Conservation (phyloP, 2,888 invertebrate species). For the Phaonia tiefii region DNA sequence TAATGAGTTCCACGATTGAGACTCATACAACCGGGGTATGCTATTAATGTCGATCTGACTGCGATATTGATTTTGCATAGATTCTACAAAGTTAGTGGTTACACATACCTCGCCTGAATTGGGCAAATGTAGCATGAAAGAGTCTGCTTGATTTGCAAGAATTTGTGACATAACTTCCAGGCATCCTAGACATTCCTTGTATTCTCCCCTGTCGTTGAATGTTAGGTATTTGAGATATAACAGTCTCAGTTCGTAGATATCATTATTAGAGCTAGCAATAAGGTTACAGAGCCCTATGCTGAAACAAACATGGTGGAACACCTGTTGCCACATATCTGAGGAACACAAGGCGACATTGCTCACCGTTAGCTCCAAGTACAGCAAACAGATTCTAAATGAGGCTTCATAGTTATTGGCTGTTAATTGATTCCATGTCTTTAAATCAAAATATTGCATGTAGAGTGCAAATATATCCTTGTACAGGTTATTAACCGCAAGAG, state of each 20-base stretch:
- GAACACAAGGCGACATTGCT: not conserved
- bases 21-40: constrained; percentile 62
- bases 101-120: constrained; percentile 53
- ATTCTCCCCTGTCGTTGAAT: constrained; percentile 33
- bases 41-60: constrained; percentile 65
- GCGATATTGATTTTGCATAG: constrained; percentile 31
- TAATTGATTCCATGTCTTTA: constrained; percentile 48
- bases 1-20: constrained; percentile 61
- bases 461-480: constrained; percentile 72
- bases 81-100: constrained; percentile 30
- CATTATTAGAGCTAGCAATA: not conserved
- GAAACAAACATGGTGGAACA: constrained; percentile 50
- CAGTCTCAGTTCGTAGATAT: constrained; percentile 52
- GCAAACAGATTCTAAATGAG: constrained; percentile 38
- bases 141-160: not conserved
- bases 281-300: constrained; percentile 33
- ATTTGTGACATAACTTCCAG: constrained; percentile 47
- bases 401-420: constrained; percentile 34
- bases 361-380: constrained; percentile 45
- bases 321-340: constrained; percentile 36
- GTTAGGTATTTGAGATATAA: constrained; percentile 56
- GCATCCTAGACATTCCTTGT: constrained; percentile 48
- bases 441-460: constrained; percentile 69
- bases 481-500: constrained; percentile 69
- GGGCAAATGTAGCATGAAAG: constrained; percentile 57